These are phyloP conservation scores for Scaptodrosophila latifasciaeformis DNA, from an alignment of 2,888 invertebrate genomes.

Conservation along the genomic window DNA sequence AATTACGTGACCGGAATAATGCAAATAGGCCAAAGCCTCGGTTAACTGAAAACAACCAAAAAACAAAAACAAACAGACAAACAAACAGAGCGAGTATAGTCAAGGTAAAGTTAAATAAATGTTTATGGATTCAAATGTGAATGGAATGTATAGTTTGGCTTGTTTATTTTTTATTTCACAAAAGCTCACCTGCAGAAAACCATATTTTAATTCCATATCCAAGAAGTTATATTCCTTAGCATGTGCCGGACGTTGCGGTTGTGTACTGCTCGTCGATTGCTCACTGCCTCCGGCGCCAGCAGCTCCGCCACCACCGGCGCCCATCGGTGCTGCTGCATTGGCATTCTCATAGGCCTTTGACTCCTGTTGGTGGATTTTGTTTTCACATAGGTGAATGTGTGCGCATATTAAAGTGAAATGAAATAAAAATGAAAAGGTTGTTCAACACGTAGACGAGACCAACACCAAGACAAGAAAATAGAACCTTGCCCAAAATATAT, in stretches of 20 bases:
- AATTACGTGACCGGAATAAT: constrained; percentile 89
- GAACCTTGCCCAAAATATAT: too few relatives aligned
- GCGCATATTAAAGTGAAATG: constrained; percentile 19
- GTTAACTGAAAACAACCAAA: constrained; percentile 81
- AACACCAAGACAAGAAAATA: too few relatives aligned
- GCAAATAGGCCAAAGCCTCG: constrained; percentile 94
- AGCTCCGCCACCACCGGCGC: constrained; percentile 37
- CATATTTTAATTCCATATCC: constrained; percentile 95
- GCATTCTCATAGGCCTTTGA: constrained; percentile 72
- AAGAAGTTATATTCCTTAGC: constrained; percentile 90
- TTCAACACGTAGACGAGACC: too few relatives aligned
- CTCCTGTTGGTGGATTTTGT: constrained; percentile 66
- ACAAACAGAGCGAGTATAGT: too few relatives aligned
- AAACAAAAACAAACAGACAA: too few relatives aligned
- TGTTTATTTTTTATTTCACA: too few relatives aligned
- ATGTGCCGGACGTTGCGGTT: constrained; percentile 78
- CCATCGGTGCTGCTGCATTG: constrained; percentile 57
- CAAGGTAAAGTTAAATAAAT: too few relatives aligned
- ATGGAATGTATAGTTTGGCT: background rate
- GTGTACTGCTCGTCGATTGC: constrained; percentile 74
- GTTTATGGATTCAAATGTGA: background rate
- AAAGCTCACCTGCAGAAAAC: constrained; percentile 88
- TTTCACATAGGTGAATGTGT: background rate
- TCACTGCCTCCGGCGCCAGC: constrained; percentile 44
- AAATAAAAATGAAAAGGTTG: too few relatives aligned